These are phyloP conservation scores for Mungos mungo DNA, from an alignment of 2,113 vertebrate species.

Conservation along the genomic window DNA sequence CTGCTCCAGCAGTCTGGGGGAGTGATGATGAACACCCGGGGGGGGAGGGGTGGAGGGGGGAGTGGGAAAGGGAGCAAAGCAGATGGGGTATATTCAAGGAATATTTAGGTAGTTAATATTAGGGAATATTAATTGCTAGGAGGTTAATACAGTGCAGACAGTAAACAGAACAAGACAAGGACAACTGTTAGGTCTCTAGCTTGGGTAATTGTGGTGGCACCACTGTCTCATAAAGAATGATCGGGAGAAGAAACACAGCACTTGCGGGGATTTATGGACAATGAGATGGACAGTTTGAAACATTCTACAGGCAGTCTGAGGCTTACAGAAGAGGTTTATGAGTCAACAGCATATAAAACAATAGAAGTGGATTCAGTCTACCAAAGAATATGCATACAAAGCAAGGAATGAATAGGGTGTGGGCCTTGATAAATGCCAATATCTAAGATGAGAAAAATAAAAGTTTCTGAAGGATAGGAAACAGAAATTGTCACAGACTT, in stretches of 20 bases:
- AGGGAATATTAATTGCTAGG: too few species aligned
- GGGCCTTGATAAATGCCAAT: not conserved
- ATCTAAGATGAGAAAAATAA: constrained; percentile 33
- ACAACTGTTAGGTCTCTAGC: constrained; percentile 1
- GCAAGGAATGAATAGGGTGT: not conserved
- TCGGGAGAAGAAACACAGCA: not conserved
- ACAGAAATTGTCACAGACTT: not conserved
- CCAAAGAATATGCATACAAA: not conserved
- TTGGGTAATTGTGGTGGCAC: not conserved
- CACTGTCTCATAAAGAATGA: not conserved
- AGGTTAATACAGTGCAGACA: not conserved
- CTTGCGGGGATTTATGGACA: not conserved
- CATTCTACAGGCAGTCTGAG: not conserved
- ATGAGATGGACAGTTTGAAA: not conserved
- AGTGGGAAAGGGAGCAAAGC: not conserved
- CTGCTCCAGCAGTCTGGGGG: not conserved
- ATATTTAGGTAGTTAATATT: not conserved
- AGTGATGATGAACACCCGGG: not conserved
- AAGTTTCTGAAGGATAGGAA: not conserved
- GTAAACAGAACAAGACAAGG: not conserved
- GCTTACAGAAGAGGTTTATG: not conserved
- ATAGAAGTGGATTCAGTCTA: not conserved
- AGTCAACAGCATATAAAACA: constrained; percentile 1
- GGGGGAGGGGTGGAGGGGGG: not conserved
- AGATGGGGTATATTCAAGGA: not conserved